These are phyloP conservation scores for Condylura cristata DNA, from an alignment of 2,113 vertebrate species.

Conservation along the genomic window DNA sequence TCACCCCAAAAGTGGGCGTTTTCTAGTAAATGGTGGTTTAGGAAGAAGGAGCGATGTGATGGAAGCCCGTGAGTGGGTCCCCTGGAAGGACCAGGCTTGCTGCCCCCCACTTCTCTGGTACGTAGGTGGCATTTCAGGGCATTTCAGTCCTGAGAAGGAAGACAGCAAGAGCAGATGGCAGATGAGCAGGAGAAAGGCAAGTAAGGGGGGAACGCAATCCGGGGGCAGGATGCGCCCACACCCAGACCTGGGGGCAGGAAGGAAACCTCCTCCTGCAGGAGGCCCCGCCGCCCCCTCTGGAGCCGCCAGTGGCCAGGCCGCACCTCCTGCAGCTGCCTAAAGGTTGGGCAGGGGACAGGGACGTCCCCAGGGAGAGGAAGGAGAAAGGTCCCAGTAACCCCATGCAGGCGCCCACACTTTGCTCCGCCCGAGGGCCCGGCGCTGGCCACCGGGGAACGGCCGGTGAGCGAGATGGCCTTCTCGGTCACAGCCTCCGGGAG, in stretches of 20 bases:
- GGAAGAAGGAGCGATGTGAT: background rate
- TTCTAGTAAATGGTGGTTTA: background rate
- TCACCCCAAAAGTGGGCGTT: background rate
- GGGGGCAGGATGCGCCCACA: background rate
- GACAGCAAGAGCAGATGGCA: background rate
- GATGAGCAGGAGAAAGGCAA: background rate
- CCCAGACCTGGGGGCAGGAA: too few species aligned
- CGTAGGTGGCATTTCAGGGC: accelerated
- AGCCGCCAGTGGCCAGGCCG: background rate
- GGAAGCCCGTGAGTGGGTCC: background rate
- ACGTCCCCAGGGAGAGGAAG: background rate
- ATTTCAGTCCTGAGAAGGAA: background rate
- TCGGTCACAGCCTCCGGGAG: background rate
- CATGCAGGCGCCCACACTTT: accelerated
- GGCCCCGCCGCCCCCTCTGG: accelerated
- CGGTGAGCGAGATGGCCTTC: background rate
- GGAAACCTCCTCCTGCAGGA: too few species aligned
- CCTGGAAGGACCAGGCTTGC: background rate
- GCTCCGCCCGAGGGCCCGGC: too few species aligned
- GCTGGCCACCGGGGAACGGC: too few species aligned
- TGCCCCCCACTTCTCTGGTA: background rate
- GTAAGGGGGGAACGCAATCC: background rate
- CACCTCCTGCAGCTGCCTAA: background rate
- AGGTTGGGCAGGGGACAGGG: background rate
- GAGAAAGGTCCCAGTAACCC: too few species aligned